Conservation (phyloP, 2,888 invertebrate species). For the Melolontha melolontha region DNA sequence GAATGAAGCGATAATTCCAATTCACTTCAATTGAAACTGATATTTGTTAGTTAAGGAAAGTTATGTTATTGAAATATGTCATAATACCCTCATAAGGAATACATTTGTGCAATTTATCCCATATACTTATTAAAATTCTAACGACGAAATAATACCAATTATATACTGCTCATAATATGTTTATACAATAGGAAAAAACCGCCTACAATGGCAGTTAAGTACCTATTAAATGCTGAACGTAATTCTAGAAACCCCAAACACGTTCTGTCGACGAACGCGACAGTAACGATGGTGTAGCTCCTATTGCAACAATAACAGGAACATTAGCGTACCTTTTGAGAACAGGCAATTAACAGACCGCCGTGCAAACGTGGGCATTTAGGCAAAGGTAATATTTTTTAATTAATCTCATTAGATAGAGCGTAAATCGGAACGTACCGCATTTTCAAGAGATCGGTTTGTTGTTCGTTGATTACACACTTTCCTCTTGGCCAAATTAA, state of each 20-base stretch:
- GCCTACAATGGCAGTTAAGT: constrained; percentile 6
- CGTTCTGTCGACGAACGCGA: constrained; percentile 14
- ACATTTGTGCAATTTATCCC: background rate
- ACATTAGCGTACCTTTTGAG: constrained; percentile 23
- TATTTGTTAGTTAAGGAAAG: background rate
- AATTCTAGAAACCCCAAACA: constrained; percentile 17
- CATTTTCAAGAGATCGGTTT: background rate
- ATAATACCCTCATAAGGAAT: constrained; percentile 12
- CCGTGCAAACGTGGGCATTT: constrained; percentile 26
- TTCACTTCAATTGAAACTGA: too few relatives aligned
- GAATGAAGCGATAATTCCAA: too few relatives aligned
- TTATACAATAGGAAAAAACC: constrained; percentile 22
- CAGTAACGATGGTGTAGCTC: background rate
- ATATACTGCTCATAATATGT: constrained; percentile 5
- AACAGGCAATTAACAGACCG: constrained; percentile 3
- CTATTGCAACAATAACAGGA: constrained; percentile 6
- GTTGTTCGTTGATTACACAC: background rate
- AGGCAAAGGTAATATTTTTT: constrained; percentile 30
- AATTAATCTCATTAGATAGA: constrained; percentile 23
- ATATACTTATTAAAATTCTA: constrained; percentile 17
- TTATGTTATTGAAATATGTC: constrained; percentile 6
- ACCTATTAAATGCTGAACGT: constrained; percentile 17
- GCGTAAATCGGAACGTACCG: constrained; percentile 2
- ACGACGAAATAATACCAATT: constrained; percentile 14
- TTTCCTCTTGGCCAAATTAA: background rate